Evolutionary conservation across 2,888 invertebrate species (phyloP), one percentile per base, ranked within the genome.

Genomic region (Cecidostiba fungosa): DNA sequence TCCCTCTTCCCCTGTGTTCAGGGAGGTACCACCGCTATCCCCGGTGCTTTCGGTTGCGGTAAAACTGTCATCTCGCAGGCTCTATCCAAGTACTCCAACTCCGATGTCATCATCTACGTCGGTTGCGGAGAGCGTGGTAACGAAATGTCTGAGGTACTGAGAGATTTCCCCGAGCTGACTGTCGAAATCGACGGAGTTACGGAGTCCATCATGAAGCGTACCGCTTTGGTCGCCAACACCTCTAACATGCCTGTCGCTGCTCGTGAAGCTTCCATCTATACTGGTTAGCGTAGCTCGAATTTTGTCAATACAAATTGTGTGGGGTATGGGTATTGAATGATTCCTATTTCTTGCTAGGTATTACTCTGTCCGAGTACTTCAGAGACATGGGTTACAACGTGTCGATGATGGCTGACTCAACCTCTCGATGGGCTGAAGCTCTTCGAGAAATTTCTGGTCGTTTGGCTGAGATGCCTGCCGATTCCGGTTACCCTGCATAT

Each of bases 231-330:
- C 29, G 99, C 99, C 92, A 99, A 99, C 95, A 99, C 99, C 47
- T 99, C 99, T 88, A 99, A 99, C 97, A 99, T 99, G 99, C 99
- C 99, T 93, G 99, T 99, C 88, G 99, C 99, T 91, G 99, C 99
- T 94, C 97, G 99, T 94, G 99, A 99, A 95, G 99, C 99, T 87
- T 99, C 99, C 93, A 99, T 99, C 94, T 99, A 99, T 94, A 99
- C 99, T 87, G 98, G 98, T 95, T 87, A 77, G 85, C 72, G 80
- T 59, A 62, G 78, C 66, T 82, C 14, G 1, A 19, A 78, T 32
- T 77, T 77, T 59, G 29, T 10, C 23, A 1, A 74, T 59, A n/a
- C 6, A 3, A n/a, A 23, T 6, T 59, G 5, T n/a, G 6, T n/a
- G n/a, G 2, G 23, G 6, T 8, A 69, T 47, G 81, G 5, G 23